These are phyloP conservation scores for Sebastes taczanowskii DNA, from an alignment of 2,797 vertebrate species.

Conservation along the genomic window DNA sequence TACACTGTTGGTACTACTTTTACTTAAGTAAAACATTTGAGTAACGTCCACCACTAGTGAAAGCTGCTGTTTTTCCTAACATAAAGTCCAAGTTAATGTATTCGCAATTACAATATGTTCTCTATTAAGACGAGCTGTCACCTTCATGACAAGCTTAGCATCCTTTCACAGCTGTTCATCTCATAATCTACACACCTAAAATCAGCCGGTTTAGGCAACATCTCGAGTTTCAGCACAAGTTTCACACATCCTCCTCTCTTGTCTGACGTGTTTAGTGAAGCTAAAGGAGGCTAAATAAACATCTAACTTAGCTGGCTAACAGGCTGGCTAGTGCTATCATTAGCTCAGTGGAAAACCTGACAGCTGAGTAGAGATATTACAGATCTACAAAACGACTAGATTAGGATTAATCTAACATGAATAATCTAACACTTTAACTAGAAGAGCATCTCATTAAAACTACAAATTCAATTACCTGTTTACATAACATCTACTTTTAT, in stretches of 20 bases:
- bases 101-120: not conserved
- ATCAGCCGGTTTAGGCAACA: accelerated
- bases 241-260: not conserved
- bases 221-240: not conserved
- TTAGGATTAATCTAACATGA: no score
- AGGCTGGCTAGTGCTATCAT: not conserved
- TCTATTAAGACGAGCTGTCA: not conserved
- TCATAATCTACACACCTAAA: no score
- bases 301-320: conserved; percentile 2
- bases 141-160: not conserved
- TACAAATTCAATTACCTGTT: not conserved
- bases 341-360: not conserved
- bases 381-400: not conserved
- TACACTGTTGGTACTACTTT: not conserved
- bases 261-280: not conserved
- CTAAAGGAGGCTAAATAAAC: not conserved
- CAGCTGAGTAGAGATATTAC: not conserved
- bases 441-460: not conserved
- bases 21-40: not conserved
- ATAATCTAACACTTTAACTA: not conserved
- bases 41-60: not conserved
- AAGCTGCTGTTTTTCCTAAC: not conserved
- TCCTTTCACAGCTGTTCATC: not conserved
- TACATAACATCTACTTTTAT: no score
- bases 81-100: not conserved